Evolutionary conservation across 2,797 vertebrate species (phyloP), one percentile per base, ranked within the genome.

Genomic region (Buphagus erythrorhynchus): DNA sequence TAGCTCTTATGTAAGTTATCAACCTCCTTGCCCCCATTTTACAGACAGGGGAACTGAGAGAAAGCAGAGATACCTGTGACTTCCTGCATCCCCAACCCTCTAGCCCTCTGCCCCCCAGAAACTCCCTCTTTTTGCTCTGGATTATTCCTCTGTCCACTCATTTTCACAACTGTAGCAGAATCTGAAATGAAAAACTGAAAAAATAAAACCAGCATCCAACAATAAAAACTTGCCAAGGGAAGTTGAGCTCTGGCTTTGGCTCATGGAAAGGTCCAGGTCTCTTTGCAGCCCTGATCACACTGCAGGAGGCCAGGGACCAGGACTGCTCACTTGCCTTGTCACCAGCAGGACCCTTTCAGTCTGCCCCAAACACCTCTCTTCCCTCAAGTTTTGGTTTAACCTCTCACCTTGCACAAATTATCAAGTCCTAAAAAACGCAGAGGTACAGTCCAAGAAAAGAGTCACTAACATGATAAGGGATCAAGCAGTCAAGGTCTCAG

Each of bases 1-100:
- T 61, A 91, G 72, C 43, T 94, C 85, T 95, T 90, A 92, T 18
- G 40, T 80, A 97, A 93, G 76, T 42, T 28, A 77, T 28, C 82
- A 38, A 21, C 75, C 33, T 73, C 51, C 35, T 83, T 89, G 65
- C 31, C 52, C 79, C 63, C 38, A 11, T 82, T 94, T 84, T 66
- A 90, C n/a, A 69, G 66, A 38, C 51, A 21, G 38, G 31, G 25
- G 86, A 87, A 65, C 28, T 24, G 68, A 94, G 57, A 83, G 73
- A 69, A 92, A 67, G 29, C 2, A 9, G 48, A 76, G 31, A 59
- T 18, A 54, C 1, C 43, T 13, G 25, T 28, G 22, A 72, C 18
- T 19, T 77, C 29, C 54, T 66, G 26, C 12, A 14, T 45, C 6
- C 15, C 13, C 31, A 40, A 1, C 3, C 4, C 52, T 40, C 13